These are phyloP conservation scores for Lithophane semibrunnea DNA, from an alignment of 2,888 invertebrate genomes.

Conservation along the genomic window DNA sequence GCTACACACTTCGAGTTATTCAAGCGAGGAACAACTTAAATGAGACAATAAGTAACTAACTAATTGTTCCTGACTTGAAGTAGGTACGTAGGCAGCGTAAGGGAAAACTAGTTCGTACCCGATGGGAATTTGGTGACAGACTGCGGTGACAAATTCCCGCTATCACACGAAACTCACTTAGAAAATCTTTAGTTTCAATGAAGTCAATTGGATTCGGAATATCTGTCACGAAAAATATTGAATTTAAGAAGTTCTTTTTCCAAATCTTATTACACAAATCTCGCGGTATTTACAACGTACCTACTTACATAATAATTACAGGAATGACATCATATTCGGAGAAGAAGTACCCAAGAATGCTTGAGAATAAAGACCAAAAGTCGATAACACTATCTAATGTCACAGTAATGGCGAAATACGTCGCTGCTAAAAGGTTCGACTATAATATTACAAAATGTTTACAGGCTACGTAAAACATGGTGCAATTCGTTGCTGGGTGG, in stretches of 20 bases:
- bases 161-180: slow-evolving; percentile 5
- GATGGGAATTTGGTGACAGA: slow-evolving; percentile 61
- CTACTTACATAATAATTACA: neutral
- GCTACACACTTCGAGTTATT: slow-evolving; percentile 72
- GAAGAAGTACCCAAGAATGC: slow-evolving; percentile 23
- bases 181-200: slow-evolving; percentile 32
- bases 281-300: neutral
- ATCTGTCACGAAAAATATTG: slow-evolving; percentile 8
- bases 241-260: slow-evolving; percentile 13
- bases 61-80: slow-evolving; percentile 73
- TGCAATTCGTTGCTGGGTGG: slow-evolving; percentile 32
- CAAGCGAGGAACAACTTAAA: slow-evolving; percentile 74
- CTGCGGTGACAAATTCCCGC: slow-evolving; percentile 41
- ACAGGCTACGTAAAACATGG: slow-evolving; percentile 24
- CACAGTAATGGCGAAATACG: slow-evolving; percentile 47
- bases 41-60: slow-evolving; percentile 77
- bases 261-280: neutral
- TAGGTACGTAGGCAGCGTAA: slow-evolving; percentile 66
- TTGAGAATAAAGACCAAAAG: slow-evolving; percentile 64
- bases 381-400: slow-evolving; percentile 61
- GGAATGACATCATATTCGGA: neutral
- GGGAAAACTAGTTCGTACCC: slow-evolving; percentile 60
- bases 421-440: slow-evolving; percentile 40
- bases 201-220: slow-evolving; percentile 20
- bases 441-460: slow-evolving; percentile 52